These are phyloP conservation scores for Platycercus adscitus DNA, from an alignment of 2,113 vertebrate species.

Conservation along the genomic window DNA sequence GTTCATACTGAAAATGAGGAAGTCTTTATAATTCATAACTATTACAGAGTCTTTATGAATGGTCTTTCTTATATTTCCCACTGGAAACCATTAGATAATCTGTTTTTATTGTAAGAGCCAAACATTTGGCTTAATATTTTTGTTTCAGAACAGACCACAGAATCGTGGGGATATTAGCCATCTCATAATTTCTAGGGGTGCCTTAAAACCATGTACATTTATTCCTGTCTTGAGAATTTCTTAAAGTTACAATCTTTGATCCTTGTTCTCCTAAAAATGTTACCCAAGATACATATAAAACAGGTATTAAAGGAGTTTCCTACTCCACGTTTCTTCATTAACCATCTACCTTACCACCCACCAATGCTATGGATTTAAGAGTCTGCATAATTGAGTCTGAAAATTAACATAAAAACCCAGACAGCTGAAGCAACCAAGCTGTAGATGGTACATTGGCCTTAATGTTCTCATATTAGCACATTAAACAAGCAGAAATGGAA, in stretches of 20 bases:
- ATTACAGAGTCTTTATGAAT: slow-evolving; percentile 70
- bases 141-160: slow-evolving; percentile 69
- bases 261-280: slow-evolving; percentile 70
- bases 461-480: slow-evolving; percentile 74
- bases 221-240: slow-evolving; percentile 65
- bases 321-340: slow-evolving; percentile 77
- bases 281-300: slow-evolving; percentile 78
- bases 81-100: slow-evolving; percentile 78
- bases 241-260: slow-evolving; percentile 75
- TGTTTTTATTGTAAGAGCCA: slow-evolving; percentile 75
- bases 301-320: slow-evolving; percentile 74
- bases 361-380: slow-evolving; percentile 75
- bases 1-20: slow-evolving; percentile 63
- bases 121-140: slow-evolving; percentile 73
- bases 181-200: slow-evolving; percentile 75
- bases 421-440: slow-evolving; percentile 67
- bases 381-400: slow-evolving; percentile 70
- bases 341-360: slow-evolving; percentile 75
- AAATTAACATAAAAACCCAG: slow-evolving; percentile 74
- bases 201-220: slow-evolving; percentile 63
- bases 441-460: slow-evolving; percentile 50
- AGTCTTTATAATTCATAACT: slow-evolving; percentile 72
- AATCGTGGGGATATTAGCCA: slow-evolving; percentile 71
- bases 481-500: slow-evolving; percentile 73
- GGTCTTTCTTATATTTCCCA: slow-evolving; percentile 72